phyloP scores from a whole-genome alignment of 2,113 vertebrate genomes.

The Campylomormyrus tamandua region DNA sequence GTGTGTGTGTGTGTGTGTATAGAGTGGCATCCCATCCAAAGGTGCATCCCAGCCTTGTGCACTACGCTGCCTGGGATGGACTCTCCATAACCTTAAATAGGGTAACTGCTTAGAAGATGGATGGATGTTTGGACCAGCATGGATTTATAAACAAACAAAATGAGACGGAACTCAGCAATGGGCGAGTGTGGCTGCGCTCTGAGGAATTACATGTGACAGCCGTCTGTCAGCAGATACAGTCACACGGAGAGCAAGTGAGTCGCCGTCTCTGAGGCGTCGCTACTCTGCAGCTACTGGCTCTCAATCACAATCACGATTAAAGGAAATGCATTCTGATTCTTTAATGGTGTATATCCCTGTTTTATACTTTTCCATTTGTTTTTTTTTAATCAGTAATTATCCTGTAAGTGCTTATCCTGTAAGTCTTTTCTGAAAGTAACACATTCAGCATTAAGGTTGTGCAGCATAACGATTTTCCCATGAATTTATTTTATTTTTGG shows the following conservation, averaged over 20 bases:
- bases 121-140: neutral
- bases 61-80: neutral
- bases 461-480: neutral
- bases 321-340: constrained; percentile 3
- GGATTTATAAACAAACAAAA: neutral
- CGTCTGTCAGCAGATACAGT: constrained; percentile 13
- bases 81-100: neutral
- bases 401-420: neutral
- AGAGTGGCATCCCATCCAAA: neutral
- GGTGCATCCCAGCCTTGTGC: neutral
- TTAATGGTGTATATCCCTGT: neutral
- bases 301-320: constrained; percentile 20
- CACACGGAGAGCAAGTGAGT: neutral
- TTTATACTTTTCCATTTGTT: neutral
- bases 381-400: neutral
- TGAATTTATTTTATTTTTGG: neutral
- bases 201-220: neutral
- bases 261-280: neutral
- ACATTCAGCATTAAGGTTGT: neutral
- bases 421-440: neutral
- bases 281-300: neutral
- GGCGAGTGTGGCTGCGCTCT: neutral
- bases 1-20: neutral
- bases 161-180: neutral
- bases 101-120: neutral